Conservation (phyloP, 2,888 invertebrate genomes). For the Eupithecia inturbata region DNA sequence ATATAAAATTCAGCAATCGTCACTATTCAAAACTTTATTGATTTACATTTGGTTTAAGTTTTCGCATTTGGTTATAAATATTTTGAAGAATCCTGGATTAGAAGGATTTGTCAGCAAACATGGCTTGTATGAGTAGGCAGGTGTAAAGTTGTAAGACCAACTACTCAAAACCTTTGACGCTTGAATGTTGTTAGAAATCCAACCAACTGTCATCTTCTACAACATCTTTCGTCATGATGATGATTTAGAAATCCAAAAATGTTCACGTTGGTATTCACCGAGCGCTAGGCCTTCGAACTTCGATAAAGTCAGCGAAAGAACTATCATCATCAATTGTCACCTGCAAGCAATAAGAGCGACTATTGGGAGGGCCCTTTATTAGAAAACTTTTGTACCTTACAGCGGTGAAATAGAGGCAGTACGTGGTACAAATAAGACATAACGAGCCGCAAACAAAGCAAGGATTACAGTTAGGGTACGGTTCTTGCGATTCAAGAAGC, state of each 20-base stretch:
- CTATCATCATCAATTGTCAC: conserved; percentile 82
- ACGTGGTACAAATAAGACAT: conserved; percentile 81
- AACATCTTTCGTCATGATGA: not conserved
- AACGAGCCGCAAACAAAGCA: conserved; percentile 60
- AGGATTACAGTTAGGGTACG: conserved; percentile 40
- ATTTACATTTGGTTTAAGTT: not conserved
- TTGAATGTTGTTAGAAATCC: not conserved
- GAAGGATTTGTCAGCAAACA: not conserved
- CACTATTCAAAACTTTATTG: not conserved
- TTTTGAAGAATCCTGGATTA: not conserved
- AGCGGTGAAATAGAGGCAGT: conserved; percentile 76
- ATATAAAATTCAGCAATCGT: not conserved
- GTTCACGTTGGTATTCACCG: conserved; percentile 29
- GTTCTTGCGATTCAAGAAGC: not conserved
- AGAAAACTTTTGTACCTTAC: conserved; percentile 76
- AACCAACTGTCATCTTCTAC: not conserved
- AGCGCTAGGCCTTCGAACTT: conserved; percentile 54
- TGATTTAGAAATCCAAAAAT: not conserved
- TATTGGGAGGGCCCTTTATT: conserved; percentile 78
- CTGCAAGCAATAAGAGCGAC: conserved; percentile 79
- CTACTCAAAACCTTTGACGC: not conserved
- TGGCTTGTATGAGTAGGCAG: not conserved
- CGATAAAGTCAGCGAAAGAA: conserved; percentile 73
- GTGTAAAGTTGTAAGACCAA: not conserved
- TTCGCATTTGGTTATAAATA: not conserved